These are phyloP conservation scores for Metopia argyrocephala DNA, from an alignment of 2,888 invertebrate species.

Conservation along the genomic window DNA sequence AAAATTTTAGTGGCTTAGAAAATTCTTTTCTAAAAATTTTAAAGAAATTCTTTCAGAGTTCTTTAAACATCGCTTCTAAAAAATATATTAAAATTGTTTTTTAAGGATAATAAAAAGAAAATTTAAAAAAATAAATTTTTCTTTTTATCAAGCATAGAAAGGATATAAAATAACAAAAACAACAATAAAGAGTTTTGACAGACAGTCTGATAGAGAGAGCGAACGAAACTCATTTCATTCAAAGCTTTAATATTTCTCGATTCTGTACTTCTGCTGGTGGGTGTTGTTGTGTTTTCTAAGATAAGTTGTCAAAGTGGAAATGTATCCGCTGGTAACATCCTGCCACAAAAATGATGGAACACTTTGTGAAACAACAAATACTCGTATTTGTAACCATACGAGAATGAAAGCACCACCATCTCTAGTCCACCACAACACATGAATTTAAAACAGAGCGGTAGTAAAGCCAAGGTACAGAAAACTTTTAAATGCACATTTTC, in stretches of 20 bases:
- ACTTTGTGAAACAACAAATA: background rate
- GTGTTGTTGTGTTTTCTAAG: slow-evolving; percentile 3
- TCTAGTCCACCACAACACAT: background rate
- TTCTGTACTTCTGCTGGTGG: slow-evolving; percentile 15
- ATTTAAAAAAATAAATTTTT: background rate
- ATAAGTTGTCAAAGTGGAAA: slow-evolving; percentile 58
- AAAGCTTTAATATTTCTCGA: slow-evolving; percentile 33
- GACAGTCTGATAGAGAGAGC: background rate
- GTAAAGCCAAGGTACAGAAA: background rate
- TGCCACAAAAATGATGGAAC: slow-evolving; percentile 39
- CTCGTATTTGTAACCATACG: background rate
- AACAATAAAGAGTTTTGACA: slow-evolving; percentile 25
- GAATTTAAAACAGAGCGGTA: slow-evolving; percentile 7
- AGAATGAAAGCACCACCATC: background rate
- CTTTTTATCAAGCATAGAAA: slow-evolving; percentile 74
- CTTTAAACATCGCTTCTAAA: too few relatives aligned
- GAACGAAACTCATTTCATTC: slow-evolving; percentile 5
- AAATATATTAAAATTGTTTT: slow-evolving; percentile 61
- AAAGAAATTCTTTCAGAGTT: too few relatives aligned
- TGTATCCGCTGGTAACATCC: slow-evolving; percentile 57
- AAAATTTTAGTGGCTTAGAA: too few relatives aligned
- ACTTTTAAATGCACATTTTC: too few relatives aligned
- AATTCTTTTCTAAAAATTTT: too few relatives aligned
- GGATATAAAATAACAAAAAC: slow-evolving; percentile 69
- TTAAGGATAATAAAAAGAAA: slow-evolving; percentile 75